Conservation (phyloP, 1,140 invertebrate genomes). For the Ylistrum balloti region DNA sequence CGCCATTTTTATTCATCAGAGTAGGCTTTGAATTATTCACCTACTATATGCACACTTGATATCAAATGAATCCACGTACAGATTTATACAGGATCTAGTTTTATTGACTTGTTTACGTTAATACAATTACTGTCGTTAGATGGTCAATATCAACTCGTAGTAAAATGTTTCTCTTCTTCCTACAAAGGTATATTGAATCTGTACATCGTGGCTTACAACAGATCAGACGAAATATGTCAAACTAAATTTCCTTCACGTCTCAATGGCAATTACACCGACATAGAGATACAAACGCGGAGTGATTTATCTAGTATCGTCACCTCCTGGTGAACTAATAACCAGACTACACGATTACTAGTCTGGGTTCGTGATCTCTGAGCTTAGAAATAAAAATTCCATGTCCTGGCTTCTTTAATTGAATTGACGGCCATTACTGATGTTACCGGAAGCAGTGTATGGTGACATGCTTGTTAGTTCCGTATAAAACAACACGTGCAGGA, state of each 20-base stretch:
- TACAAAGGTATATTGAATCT: neutral
- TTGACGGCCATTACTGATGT: neutral
- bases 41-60: too few relatives aligned
- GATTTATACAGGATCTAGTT: too few relatives aligned
- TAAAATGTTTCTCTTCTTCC: neutral
- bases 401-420: neutral
- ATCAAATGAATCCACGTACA: too few relatives aligned
- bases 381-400: neutral
- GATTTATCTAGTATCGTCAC: constrained; percentile 17
- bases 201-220: neutral
- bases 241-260: neutral
- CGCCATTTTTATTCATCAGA: too few relatives aligned
- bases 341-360: neutral
- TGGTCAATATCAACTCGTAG: too few relatives aligned
- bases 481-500: constrained; percentile 2
- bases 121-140: too few relatives aligned
- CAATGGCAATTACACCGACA: neutral
- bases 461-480: constrained; percentile 21
- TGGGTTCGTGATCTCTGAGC: neutral
- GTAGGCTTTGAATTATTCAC: too few relatives aligned
- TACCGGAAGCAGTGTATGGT: constrained; percentile 8
- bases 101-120: too few relatives aligned
- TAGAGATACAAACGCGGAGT: neutral
- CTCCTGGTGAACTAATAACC: constrained; percentile 1
- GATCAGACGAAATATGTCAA: constrained; percentile 19